phyloP scores from a whole-genome alignment of 2,888 invertebrate genomes.

The Myopa tessellatipennis region DNA sequence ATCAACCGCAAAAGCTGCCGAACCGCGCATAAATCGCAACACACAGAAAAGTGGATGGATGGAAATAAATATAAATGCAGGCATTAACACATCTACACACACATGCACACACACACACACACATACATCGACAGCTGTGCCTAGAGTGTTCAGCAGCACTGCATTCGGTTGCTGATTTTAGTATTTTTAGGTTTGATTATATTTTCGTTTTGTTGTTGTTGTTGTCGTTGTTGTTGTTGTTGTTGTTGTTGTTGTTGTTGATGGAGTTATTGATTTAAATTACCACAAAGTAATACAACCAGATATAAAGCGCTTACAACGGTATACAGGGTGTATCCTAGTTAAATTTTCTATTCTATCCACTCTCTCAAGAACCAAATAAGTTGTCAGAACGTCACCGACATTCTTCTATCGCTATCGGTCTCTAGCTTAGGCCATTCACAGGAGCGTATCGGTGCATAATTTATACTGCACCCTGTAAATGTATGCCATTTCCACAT shows the following conservation, averaged over 20 bases:
- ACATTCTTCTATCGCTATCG: no score
- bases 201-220: not conserved
- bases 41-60: not conserved
- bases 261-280: not conserved
- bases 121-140: not conserved
- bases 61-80: not conserved
- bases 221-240: not conserved
- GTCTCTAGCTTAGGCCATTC: no score
- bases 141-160: not conserved
- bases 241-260: not conserved
- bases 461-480: no score
- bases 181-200: not conserved
- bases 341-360: no score
- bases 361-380: no score
- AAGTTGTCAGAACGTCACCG: no score
- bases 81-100: slow-evolving; percentile 5
- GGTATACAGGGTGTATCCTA: no score
- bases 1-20: not conserved
- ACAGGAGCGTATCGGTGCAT: no score
- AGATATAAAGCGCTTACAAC: not conserved
- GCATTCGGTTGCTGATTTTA: not conserved
- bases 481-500: no score
- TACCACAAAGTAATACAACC: not conserved
- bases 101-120: not conserved
- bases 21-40: not conserved